Conservation (phyloP, 2,113 vertebrate species). For the Phyllostomus hastatus region DNA sequence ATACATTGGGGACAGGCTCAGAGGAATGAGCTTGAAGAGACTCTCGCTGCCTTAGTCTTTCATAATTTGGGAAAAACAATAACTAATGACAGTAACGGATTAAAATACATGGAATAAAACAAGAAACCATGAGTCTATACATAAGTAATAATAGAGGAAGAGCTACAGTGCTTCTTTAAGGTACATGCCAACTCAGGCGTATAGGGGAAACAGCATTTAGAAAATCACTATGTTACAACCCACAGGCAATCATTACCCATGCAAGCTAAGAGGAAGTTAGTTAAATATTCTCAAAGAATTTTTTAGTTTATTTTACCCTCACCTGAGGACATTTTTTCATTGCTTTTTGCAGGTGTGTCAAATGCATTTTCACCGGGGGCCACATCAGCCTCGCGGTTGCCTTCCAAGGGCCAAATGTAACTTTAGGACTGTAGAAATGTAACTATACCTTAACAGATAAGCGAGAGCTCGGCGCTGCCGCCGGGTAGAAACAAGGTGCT, state of each 20-base stretch:
- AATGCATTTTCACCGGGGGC: too few relatives aligned
- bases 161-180: neutral
- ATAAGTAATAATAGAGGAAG: neutral
- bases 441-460: too few relatives aligned
- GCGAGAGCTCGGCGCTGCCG: too few relatives aligned
- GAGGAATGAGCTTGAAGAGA: neutral
- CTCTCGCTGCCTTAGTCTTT: neutral
- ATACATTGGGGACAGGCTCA: neutral
- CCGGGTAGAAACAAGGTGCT: too few relatives aligned
- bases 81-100: neutral
- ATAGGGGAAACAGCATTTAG: neutral
- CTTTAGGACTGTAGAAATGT: too few relatives aligned
- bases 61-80: neutral
- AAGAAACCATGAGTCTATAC: neutral
- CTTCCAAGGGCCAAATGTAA: too few relatives aligned
- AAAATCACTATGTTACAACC: neutral
- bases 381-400: too few relatives aligned
- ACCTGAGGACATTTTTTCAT: too few relatives aligned
- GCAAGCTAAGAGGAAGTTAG: neutral
- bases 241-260: neutral
- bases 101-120: neutral
- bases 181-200: neutral
- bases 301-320: neutral
- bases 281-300: neutral
- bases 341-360: too few relatives aligned